Base-by-base conservation (phyloP, 2,888 invertebrate species). In the Actias luna region DNA sequence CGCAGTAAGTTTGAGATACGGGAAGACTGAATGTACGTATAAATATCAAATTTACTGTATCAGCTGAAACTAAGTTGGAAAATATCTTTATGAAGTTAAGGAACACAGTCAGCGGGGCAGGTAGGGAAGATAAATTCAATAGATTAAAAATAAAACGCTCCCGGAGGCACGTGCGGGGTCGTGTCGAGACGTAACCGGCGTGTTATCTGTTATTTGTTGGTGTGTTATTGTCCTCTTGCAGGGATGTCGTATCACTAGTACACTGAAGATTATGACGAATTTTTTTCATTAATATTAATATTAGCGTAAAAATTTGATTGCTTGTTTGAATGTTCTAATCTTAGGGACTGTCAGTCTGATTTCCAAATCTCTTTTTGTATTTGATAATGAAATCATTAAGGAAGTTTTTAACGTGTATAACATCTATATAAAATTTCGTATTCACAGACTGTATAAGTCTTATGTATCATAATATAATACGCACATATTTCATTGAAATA, bases 61-160 rank as follows among this genome's bases (percentile, higher is more conserved):
- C n/a, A 29, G 14, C 16, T 60, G 33, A 63, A 55, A 52, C 57
- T 31, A 60, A 59, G 55, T 55, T 42, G 58, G n/a, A 35, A n/a
- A 50, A 58, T 58, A 14, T 50, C 33, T 42, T 31, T 27, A 25
- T 31, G n/a, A 18, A 27, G n/a, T 7, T 58, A 50, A 58, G 46
- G 12, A 18, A 42, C 8, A 27, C 29, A 36, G 52, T 36, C 58
- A 35, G 46, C 46, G 36, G 31, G 60, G 65, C 68, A 70, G 68
- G 69, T 71, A 64, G 59, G 12, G 29, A 18, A 69, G 61, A 71
- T 72, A 72, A 68, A 67, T 73, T 66, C 61, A 58, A 63, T 61
- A 69, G 68, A 70, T 72, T 72, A 70, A 69, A 71, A 72, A 70
- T 68, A 66, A 66, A 67, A 66, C 63, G 60, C 42, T 18, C 16